phyloP scores from a whole-genome alignment of 2,113 vertebrate genomes.

The Perca fluviatilis region DNA sequence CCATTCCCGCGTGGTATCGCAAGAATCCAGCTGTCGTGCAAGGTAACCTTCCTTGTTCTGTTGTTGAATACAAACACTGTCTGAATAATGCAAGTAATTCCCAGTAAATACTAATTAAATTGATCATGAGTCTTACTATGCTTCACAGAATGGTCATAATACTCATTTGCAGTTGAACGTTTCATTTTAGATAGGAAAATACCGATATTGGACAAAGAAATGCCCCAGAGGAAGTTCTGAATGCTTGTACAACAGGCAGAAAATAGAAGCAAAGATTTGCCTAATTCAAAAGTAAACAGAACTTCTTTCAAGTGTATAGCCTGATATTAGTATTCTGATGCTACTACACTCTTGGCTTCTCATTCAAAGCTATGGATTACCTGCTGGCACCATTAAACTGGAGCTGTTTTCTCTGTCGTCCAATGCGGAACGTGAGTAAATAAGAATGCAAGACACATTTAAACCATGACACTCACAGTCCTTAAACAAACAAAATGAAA shows the following conservation, averaged over 20 bases:
- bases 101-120: background rate
- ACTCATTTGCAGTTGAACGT: background rate
- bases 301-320: conserved; percentile 45
- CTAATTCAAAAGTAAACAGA: conserved; percentile 44
- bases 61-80: background rate
- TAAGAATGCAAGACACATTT: conserved; percentile 16
- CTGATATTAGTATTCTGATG: conserved; percentile 53
- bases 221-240: background rate
- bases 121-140: conserved; percentile 16
- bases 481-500: background rate
- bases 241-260: conserved; percentile 3
- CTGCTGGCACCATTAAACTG: conserved; percentile 18
- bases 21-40: too few relatives aligned
- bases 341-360: conserved; percentile 32
- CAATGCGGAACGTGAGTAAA: conserved; percentile 6
- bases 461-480: background rate
- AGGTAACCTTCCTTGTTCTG: background rate
- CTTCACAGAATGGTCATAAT: conserved; percentile 21
- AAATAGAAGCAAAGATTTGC: conserved; percentile 40
- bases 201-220: conserved; percentile 3
- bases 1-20: too few relatives aligned
- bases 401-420: conserved; percentile 13
- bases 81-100: background rate
- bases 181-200: conserved; percentile 14
- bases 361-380: conserved; percentile 39